These are phyloP conservation scores for Xenus cinereus DNA, from an alignment of 2,113 vertebrate genomes.

Conservation along the genomic window DNA sequence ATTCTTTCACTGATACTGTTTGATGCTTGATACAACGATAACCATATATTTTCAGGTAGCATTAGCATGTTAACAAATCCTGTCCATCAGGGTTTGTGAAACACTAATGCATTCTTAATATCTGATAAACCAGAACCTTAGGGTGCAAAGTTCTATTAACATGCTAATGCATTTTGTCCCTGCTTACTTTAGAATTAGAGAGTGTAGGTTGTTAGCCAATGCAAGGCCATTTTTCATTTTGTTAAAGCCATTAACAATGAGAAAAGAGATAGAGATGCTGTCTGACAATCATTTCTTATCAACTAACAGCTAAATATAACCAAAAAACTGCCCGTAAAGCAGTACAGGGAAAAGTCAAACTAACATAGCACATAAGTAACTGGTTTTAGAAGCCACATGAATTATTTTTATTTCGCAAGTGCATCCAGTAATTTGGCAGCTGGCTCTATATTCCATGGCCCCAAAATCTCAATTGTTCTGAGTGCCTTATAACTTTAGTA, in stretches of 20 bases:
- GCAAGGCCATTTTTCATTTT: conserved; percentile 42
- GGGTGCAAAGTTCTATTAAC: conserved; percentile 63
- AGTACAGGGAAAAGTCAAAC: neutral
- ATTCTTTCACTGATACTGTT: neutral
- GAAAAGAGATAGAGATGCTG: conserved; percentile 19
- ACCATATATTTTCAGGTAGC: conserved; percentile 17
- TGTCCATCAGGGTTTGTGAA: conserved; percentile 45
- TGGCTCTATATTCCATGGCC: neutral
- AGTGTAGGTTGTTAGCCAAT: conserved; percentile 19
- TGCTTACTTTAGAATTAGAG: conserved; percentile 62
- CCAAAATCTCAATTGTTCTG: neutral
- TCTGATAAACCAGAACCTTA: conserved; percentile 63
- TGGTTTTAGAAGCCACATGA: neutral
- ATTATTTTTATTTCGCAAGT: neutral
- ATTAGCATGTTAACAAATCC: conserved; percentile 50
- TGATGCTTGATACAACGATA: neutral
- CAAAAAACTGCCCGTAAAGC: neutral
- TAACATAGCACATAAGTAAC: neutral
- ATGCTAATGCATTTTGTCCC: conserved; percentile 63
- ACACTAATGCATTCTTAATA: conserved; percentile 53
- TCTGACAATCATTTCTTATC: conserved; percentile 36
- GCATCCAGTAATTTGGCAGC: neutral
- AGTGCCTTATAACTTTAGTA: neutral
- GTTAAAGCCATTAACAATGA: conserved; percentile 39
- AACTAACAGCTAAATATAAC: neutral